Evolutionary conservation across 2,888 invertebrate species (phyloP).

Genomic region (Agrilus biguttatus): DNA sequence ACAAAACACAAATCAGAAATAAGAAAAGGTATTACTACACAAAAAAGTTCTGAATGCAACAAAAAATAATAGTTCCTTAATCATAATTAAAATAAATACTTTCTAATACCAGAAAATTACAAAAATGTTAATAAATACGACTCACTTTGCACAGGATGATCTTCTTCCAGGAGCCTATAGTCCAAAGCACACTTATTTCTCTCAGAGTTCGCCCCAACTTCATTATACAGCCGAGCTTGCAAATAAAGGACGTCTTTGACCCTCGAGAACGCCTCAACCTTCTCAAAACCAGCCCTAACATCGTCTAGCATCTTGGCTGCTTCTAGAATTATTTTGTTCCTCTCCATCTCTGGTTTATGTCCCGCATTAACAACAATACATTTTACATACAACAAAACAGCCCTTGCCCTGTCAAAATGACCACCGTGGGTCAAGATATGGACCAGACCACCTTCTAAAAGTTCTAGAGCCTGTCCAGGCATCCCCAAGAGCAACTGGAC

Average conservation of each 20-base stretch:
- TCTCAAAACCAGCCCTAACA: slow-evolving; percentile 54
- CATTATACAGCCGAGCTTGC: slow-evolving; percentile 61
- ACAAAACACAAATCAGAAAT: too few species aligned
- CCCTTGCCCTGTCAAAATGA: slow-evolving; percentile 65
- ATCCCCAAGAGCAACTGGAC: slow-evolving; percentile 61
- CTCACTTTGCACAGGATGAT: slow-evolving; percentile 47
- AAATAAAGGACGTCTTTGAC: slow-evolving; percentile 59
- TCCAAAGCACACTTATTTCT: slow-evolving; percentile 72
- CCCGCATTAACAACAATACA: slow-evolving; percentile 58
- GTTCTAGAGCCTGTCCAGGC: slow-evolving; percentile 57
- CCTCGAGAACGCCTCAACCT: slow-evolving; percentile 61
- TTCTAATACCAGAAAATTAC: slow-evolving; percentile 20
- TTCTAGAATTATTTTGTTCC: slow-evolving; percentile 37
- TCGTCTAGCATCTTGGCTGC: slow-evolving; percentile 47
- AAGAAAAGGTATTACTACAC: too few species aligned
- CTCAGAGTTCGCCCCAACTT: slow-evolving; percentile 52
- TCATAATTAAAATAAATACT: too few species aligned
- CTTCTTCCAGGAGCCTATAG: slow-evolving; percentile 62
- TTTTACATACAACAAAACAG: slow-evolving; percentile 60
- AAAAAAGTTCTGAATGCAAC: too few species aligned
- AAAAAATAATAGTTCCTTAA: too few species aligned
- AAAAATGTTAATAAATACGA: slow-evolving; percentile 39
- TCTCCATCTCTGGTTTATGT: slow-evolving; percentile 29
- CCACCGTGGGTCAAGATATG: slow-evolving; percentile 68
- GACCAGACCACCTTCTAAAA: slow-evolving; percentile 45